Evolutionary conservation across 2,888 invertebrate genomes (phyloP).

Genomic region (Laothoe populi): DNA sequence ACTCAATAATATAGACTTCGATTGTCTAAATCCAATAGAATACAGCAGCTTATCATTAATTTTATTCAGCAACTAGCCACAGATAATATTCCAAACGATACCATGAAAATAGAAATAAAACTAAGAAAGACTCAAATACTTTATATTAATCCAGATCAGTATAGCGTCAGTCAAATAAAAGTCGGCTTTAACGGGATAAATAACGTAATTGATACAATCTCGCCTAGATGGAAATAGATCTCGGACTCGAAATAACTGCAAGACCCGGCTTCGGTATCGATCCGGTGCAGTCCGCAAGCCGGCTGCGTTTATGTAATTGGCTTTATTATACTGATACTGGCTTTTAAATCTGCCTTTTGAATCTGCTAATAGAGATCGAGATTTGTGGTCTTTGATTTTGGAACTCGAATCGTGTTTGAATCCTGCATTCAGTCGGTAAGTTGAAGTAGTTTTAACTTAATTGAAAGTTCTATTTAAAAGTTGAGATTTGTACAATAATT

Average conservation of each 20-base stretch:
- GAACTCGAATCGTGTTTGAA: neutral
- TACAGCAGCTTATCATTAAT: too few relatives aligned
- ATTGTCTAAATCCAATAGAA: too few relatives aligned
- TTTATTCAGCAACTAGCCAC: neutral
- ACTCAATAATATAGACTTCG: too few relatives aligned
- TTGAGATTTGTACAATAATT: neutral
- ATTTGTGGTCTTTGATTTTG: conserved; percentile 32
- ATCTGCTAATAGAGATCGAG: neutral
- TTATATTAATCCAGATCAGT: neutral
- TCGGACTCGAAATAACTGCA: conserved; percentile 25
- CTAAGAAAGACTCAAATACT: too few relatives aligned
- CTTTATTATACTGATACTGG: conserved; percentile 17
- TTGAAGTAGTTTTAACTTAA: neutral
- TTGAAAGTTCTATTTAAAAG: neutral
- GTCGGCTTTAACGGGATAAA: conserved; percentile 29
- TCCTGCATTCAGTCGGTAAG: neutral
- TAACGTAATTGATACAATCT: conserved; percentile 37
- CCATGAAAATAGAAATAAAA: neutral
- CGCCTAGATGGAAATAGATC: conserved; percentile 35
- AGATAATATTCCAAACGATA: neutral
- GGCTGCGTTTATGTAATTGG: conserved; percentile 19
- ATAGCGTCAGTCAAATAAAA: neutral
- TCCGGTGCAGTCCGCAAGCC: conserved; percentile 30
- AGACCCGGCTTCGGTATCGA: conserved; percentile 30
- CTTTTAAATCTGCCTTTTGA: conserved; percentile 4